A percentile compares a stretch with the other conserved stretches of the same genome.
These are phyloP conservation scores for Epizoanthus scotinus DNA, from an alignment of 92 coral and sea anemone species.

Conservation along the genomic window DNA sequence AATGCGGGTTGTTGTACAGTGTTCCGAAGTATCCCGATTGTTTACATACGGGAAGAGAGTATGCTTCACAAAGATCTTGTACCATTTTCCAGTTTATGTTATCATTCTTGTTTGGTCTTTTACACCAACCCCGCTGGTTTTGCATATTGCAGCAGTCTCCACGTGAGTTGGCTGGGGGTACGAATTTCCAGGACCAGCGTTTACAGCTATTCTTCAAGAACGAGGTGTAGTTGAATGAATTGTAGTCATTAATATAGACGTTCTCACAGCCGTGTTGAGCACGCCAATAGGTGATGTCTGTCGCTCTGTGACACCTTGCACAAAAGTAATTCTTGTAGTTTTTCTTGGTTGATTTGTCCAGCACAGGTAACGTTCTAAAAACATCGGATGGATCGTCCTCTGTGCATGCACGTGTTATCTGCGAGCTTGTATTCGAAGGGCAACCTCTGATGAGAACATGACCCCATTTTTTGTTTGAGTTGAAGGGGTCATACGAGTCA, in stretches of 20 bases:
- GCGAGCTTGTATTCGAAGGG: constrained; percentile 7
- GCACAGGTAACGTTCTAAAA: constrained; percentile 1
- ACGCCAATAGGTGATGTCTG: not conserved
- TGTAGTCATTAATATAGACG: too few species aligned
- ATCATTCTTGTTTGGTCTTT: not conserved
- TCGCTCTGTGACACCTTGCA: constrained; percentile 1
- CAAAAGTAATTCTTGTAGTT: constrained; percentile 17
- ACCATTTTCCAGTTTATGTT: not conserved
- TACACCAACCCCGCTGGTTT: not conserved
- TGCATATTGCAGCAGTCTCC: not conserved
- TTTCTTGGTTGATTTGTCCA: constrained; percentile 6
- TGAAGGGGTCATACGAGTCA: not conserved
- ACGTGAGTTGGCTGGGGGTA: not conserved
- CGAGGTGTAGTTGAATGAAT: not conserved
- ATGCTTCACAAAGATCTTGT: constrained; percentile 5
- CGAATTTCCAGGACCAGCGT: not conserved
- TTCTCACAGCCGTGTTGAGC: not conserved
- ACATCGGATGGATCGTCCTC: constrained; percentile 2
- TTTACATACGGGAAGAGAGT: constrained; percentile 18
- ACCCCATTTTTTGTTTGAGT: not conserved
- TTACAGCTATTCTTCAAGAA: not conserved
- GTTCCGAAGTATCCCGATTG: not conserved
- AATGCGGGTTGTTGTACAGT: constrained; percentile 13
- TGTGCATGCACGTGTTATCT: constrained; percentile 14
- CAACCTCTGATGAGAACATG: constrained; percentile 4